Percentiles rank a stretch among this genome's conserved stretches.
phyloP scores from a whole-genome alignment of 2,888 invertebrate species.

The Zygogramma bicolorata region DNA sequence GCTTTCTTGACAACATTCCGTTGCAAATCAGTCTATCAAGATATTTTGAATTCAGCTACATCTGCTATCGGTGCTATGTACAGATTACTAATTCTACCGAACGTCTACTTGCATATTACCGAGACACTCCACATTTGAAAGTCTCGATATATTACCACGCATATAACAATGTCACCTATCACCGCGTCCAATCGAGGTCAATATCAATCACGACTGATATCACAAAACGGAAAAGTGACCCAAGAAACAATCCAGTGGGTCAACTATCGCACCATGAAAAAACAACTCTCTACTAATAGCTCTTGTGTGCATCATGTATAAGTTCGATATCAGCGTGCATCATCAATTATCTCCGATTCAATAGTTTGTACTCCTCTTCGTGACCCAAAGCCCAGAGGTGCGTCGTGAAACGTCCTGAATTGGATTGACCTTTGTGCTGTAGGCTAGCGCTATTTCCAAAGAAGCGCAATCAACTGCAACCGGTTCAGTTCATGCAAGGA shows the following conservation, averaged over 20 bases:
- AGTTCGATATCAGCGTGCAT: not conserved
- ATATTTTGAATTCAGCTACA: not conserved
- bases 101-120: not conserved
- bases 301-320: not conserved
- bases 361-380: not conserved
- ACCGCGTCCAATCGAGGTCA: not conserved
- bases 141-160: not conserved
- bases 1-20: no score
- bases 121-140: not conserved
- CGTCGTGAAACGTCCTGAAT: slow-evolving; percentile 10
- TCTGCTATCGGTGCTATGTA: not conserved
- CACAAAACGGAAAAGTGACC: not conserved
- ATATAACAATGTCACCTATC: not conserved
- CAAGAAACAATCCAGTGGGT: not conserved
- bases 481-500: not conserved
- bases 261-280: not conserved
- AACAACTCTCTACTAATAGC: not conserved
- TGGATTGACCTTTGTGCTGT: slow-evolving; percentile 7
- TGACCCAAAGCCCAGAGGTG: slow-evolving; percentile 9
- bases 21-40: not conserved
- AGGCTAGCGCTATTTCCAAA: not conserved
- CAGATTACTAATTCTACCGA: not conserved
- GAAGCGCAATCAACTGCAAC: not conserved
- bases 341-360: not conserved
- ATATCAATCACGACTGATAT: not conserved